phyloP scores from a whole-genome alignment of 64 coral and sea anemone genomes.

The Platygyra sinensis region DNA sequence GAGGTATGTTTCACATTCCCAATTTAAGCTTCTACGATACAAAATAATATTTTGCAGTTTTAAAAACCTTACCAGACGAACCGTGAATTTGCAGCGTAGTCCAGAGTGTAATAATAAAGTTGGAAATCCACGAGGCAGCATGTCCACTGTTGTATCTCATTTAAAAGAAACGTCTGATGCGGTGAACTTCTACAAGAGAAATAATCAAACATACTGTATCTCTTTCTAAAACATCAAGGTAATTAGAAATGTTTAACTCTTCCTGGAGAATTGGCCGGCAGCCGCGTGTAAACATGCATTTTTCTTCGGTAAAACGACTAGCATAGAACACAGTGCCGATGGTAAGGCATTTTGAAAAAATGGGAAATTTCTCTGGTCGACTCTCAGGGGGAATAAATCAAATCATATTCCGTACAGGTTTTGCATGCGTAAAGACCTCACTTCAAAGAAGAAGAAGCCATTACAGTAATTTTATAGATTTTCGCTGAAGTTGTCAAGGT shows the following conservation, averaged over 20 bases:
- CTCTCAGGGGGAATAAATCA: too few species aligned
- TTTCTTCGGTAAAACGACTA: not conserved
- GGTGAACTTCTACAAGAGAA: not conserved
- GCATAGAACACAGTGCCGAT: too few species aligned
- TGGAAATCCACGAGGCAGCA: not conserved
- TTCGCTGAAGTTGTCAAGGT: too few species aligned
- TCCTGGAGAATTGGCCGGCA: not conserved
- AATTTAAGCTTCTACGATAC: too few species aligned
- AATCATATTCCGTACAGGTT: too few species aligned
- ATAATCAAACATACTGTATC: not conserved
- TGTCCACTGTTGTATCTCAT: not conserved
- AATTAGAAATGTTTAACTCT: not conserved
- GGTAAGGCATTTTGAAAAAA: too few species aligned
- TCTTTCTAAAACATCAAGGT: not conserved
- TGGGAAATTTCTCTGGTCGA: too few species aligned
- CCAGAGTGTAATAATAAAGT: not conserved
- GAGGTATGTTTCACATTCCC: too few species aligned
- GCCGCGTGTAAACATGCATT: not conserved
- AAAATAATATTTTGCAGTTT: too few species aligned
- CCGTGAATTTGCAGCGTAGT: not conserved
- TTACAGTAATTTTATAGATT: too few species aligned
- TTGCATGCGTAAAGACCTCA: too few species aligned
- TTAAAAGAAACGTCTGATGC: not conserved
- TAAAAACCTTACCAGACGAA: not conserved
- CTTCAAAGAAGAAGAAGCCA: too few species aligned